Conservation (phyloP, 53 echinoderm and acorn worm species). For the Echinometra lucunter region DNA sequence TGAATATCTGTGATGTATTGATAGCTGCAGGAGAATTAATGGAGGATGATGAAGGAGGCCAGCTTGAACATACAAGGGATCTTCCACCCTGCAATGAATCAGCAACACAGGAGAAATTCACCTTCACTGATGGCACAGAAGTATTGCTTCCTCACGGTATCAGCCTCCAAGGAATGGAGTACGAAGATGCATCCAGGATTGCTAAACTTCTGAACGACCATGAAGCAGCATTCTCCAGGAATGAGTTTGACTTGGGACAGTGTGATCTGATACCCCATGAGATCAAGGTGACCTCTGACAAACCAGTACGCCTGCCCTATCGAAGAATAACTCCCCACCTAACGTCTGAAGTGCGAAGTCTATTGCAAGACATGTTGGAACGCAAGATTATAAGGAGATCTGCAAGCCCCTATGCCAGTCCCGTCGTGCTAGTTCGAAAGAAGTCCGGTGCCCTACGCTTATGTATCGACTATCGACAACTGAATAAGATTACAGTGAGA, state of each 20-base stretch:
- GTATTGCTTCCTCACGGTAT: slow-evolving; percentile 58
- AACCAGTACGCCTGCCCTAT: slow-evolving; percentile 69
- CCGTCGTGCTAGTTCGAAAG: slow-evolving; percentile 73
- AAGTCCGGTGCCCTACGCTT: slow-evolving; percentile 71
- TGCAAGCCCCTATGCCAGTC: slow-evolving; percentile 77
- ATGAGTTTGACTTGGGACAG: slow-evolving; percentile 61
- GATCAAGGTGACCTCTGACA: slow-evolving; percentile 66
- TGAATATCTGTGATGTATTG: not conserved
- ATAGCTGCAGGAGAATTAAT: not conserved
- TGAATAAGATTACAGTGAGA: slow-evolving; percentile 73
- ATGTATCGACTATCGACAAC: slow-evolving; percentile 73
- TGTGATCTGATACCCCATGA: slow-evolving; percentile 75
- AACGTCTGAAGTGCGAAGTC: slow-evolving; percentile 67
- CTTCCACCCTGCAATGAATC: not conserved
- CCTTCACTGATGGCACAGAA: slow-evolving; percentile 49
- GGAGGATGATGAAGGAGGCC: not conserved
- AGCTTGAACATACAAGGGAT: not conserved
- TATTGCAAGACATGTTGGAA: slow-evolving; percentile 77
- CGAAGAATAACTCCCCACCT: slow-evolving; percentile 72
- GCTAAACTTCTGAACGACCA: slow-evolving; percentile 68
- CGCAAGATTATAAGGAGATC: slow-evolving; percentile 65
- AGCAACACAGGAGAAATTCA: not conserved
- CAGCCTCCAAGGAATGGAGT: slow-evolving; percentile 32
- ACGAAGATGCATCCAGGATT: slow-evolving; percentile 41
- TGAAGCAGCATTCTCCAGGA: slow-evolving; percentile 70